A percentile compares a stretch with the other conserved stretches of the same genome.
Evolutionary conservation across 2,888 invertebrate genomes (phyloP).

Genomic region (Synergus umbraculus): DNA sequence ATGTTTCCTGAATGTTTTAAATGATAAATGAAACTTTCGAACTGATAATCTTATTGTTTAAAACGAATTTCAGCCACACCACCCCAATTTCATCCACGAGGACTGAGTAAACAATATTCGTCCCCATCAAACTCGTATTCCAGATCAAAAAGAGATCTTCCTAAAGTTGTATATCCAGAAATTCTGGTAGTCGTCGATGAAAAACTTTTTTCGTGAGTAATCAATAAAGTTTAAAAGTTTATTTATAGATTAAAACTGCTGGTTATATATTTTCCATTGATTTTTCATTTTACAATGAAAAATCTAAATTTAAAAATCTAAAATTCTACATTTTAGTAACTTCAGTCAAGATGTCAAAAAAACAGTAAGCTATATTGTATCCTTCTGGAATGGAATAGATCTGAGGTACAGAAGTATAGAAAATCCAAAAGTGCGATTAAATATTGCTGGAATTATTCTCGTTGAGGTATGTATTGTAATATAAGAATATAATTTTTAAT

Average conservation of each 20-base stretch:
- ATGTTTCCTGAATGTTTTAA: no score
- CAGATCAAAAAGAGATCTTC: slow-evolving; percentile 38
- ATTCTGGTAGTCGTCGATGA: slow-evolving; percentile 67
- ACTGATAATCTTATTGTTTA: not conserved
- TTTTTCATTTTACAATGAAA: not conserved
- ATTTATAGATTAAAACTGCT: not conserved
- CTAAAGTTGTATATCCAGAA: slow-evolving; percentile 64
- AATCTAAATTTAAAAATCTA: no score
- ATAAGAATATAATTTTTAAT: not conserved
- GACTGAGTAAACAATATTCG: not conserved
- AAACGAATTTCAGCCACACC: not conserved
- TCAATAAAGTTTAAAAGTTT: not conserved
- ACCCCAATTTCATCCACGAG: not conserved
- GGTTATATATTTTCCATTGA: not conserved
- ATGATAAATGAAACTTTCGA: not conserved
- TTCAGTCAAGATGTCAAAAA: slow-evolving; percentile 50
- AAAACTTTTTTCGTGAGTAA: slow-evolving; percentile 16
- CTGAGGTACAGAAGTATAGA: slow-evolving; percentile 65
- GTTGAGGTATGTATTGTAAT: slow-evolving; percentile 43
- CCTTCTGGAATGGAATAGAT: slow-evolving; percentile 72
- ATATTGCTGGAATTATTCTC: slow-evolving; percentile 65
- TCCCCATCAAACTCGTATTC: not conserved
- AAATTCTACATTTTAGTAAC: slow-evolving; percentile 23
- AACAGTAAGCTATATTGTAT: slow-evolving; percentile 62
- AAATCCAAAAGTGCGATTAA: slow-evolving; percentile 66